Evolutionary conservation across 2,888 invertebrate species (phyloP).

Genomic region (Calephelis perditalis): DNA sequence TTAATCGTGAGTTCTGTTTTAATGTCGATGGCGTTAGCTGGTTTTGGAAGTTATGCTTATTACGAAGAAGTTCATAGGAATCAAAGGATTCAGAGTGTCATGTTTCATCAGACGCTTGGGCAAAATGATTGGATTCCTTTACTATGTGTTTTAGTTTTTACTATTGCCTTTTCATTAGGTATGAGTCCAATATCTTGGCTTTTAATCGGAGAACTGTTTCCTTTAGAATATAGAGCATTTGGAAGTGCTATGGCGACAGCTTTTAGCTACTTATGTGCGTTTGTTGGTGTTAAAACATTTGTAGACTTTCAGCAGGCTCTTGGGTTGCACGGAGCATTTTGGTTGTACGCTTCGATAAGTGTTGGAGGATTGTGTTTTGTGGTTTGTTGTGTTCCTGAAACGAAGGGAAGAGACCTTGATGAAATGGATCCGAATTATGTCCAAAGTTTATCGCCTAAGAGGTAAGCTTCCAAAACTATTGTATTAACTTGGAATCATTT

Average conservation of each 20-base stretch:
- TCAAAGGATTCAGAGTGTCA: slow-evolving; percentile 69
- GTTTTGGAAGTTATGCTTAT: slow-evolving; percentile 90
- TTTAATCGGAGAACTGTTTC: slow-evolving; percentile 89
- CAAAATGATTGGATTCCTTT: slow-evolving; percentile 90
- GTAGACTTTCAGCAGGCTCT: slow-evolving; percentile 87
- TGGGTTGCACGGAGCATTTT: slow-evolving; percentile 90
- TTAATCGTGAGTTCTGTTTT: slow-evolving; percentile 89
- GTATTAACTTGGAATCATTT: slow-evolving; percentile 33
- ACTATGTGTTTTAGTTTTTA: slow-evolving; percentile 89
- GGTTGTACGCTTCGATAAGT: slow-evolving; percentile 91
- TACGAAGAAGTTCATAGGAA: slow-evolving; percentile 84
- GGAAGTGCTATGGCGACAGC: slow-evolving; percentile 92
- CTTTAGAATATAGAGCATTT: slow-evolving; percentile 89
- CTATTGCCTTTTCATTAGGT: slow-evolving; percentile 91
- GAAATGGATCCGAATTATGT: slow-evolving; percentile 89
- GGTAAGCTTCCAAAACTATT: slow-evolving; percentile 42
- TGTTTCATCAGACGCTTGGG: slow-evolving; percentile 73
- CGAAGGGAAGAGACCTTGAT: slow-evolving; percentile 92
- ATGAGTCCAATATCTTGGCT: slow-evolving; percentile 94
- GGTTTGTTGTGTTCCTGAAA: slow-evolving; percentile 92
- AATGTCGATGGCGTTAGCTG: slow-evolving; percentile 91
- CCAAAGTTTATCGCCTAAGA: slow-evolving; percentile 64
- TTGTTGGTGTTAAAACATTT: slow-evolving; percentile 91
- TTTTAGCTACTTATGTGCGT: slow-evolving; percentile 92
- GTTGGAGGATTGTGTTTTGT: slow-evolving; percentile 90